Evolutionary conservation across 2,888 invertebrate genomes (phyloP), one percentile per base, ranked within the genome.

Genomic region (Torymus auratus): DNA sequence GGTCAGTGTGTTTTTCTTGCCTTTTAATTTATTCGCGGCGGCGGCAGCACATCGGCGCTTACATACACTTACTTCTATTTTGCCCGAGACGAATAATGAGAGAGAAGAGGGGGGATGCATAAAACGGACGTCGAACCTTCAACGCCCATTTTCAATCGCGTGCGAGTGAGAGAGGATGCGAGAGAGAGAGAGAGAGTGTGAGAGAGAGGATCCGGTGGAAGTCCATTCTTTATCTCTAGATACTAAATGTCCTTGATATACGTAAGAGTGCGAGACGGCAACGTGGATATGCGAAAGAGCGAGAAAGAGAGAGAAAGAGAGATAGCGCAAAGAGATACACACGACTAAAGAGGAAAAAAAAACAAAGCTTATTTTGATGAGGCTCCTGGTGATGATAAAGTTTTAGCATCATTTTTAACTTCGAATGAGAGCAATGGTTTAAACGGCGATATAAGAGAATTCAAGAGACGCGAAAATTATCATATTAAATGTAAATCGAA

Each of bases 171-270:
- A 60, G 64, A 78, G 68, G 53, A 65, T 61, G 68, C 41, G 55
- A 17, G 20, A 76, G 61, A 64, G 55, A 55, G 17, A 58, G 58
- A 15, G 17, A 60, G 17, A 60, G 4, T 12, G 20, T 20, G 60
- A 12, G 20, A 60, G 50, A 50, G 71, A 58, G 68, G 55, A 65
- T 70, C 77, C n/a, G 50, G 20, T 73, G 73, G 41, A 80, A 80
- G 71, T 82, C 52, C 80, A 82, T 80, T 82, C 82, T 80, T 82
- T 78, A 82, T 80, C 80, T 80, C 71, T 82, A 82, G 71, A 78
- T 82, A 83, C 68, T 83, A 81, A 83, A 83, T 83, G 81, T 83
- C 75, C 83, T 83, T 78, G 78, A 83, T 83, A 83, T 83, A 83
- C 83, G 83, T 83, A 83, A 83, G 83, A 78, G 71, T 81, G 78